Percentiles rank a stretch among this genome's conserved stretches.
Evolutionary conservation across 1,140 invertebrate genomes (phyloP).

Genomic region (Pteromalus puparum): DNA sequence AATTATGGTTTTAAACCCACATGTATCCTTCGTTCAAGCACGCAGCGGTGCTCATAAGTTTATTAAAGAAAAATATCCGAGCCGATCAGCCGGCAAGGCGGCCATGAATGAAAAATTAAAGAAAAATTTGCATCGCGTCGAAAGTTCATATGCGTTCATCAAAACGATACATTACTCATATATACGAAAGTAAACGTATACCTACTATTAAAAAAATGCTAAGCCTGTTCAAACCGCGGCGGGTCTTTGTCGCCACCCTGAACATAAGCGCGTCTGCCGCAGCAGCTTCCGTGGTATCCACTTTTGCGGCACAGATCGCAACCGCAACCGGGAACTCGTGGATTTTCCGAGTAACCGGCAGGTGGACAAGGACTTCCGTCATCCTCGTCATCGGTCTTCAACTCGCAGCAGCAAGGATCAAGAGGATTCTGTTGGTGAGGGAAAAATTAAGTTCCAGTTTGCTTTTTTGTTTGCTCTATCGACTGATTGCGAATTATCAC

Average conservation of each 20-base stretch:
- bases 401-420: constrained; percentile 1
- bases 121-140: too few species aligned
- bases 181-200: too few species aligned
- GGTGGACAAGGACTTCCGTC: constrained; percentile 2
- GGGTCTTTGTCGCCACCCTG: background rate
- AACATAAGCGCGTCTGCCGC: background rate
- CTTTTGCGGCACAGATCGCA: constrained; percentile 22
- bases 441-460: too few species aligned
- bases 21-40: too few species aligned
- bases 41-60: too few species aligned
- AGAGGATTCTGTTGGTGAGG: constrained; percentile 27
- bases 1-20: too few species aligned
- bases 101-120: too few species aligned
- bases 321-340: background rate
- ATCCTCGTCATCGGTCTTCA: background rate
- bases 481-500: too few species aligned
- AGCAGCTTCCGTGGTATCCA: constrained; percentile 42
- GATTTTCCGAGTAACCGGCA: background rate
- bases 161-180: too few species aligned
- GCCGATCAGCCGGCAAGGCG: background rate
- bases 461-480: background rate
- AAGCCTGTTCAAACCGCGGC: background rate
- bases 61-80: too few species aligned
- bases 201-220: background rate
- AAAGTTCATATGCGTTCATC: too few species aligned